Percentiles rank a stretch among this genome's conserved stretches.
Evolutionary conservation across 2,888 invertebrate species (phyloP).

Genomic region (Neoascia interrupta): DNA sequence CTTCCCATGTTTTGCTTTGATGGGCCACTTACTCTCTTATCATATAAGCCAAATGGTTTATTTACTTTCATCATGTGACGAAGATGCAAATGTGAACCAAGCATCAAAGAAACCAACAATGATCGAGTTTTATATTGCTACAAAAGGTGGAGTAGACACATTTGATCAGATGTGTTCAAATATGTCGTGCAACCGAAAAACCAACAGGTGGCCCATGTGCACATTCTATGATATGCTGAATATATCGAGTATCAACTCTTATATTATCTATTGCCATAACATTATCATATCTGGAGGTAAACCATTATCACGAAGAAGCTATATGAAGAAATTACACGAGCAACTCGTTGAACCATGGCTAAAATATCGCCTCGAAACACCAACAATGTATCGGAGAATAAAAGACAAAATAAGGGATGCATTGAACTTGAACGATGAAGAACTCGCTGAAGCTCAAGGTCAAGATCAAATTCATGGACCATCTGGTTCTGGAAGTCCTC

Average conservation of each 20-base stretch:
- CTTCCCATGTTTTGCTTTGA: conserved; percentile 43
- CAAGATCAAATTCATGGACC: background rate
- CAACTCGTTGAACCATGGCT: background rate
- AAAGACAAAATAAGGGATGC: background rate
- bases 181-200: conserved; percentile 60
- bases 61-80: conserved; percentile 52
- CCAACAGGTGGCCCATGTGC: conserved; percentile 70
- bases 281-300: background rate
- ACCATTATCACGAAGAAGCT: background rate
- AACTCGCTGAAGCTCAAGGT: background rate
- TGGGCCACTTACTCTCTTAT: conserved; percentile 18
- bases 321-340: background rate
- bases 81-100: conserved; percentile 20
- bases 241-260: conserved; percentile 67
- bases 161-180: conserved; percentile 63
- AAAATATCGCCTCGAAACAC: background rate
- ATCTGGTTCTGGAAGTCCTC: background rate
- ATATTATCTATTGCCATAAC: conserved; percentile 36
- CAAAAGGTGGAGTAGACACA: conserved; percentile 71
- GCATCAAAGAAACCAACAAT: conserved; percentile 41
- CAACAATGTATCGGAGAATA: background rate
- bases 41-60: conserved; percentile 51
- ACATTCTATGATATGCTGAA: conserved; percentile 70
- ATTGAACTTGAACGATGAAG: background rate
- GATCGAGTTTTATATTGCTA: conserved; percentile 43